Base-by-base conservation (phyloP, 2,888 invertebrate genomes). In the Lochmaea crataegi region DNA sequence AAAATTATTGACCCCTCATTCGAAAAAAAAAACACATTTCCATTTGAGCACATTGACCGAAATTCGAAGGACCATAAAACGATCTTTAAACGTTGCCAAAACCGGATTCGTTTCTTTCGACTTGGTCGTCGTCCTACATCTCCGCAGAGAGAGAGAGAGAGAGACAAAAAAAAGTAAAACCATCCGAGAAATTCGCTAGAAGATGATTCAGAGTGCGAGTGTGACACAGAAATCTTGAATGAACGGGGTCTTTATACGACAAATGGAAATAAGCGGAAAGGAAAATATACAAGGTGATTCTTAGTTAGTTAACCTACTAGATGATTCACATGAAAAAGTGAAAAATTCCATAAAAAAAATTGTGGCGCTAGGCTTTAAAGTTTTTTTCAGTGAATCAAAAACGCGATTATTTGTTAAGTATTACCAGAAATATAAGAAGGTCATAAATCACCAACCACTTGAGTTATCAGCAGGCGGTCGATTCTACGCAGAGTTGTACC, bases 171-270 rank as follows among this genome's bases (percentile, higher is more conserved):
- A 58, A 58, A 58, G 58, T 58, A 58, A 58, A 58, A 58, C 26
- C 32, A 32, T 53, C 58, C 6, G 32, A 58, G 58, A 58, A 58
- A 58, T 58, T 58, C 58, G 32, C 58, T 58, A 12, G 14, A 32
- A 32, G 26, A 32, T 58, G 58, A 58, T 58, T 26, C 26, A 26
- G 26, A 26, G 32, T 32, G 26, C 22, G 32, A 26, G 58, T 32
- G 58, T 58, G 58, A 58, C 58, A 58, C 14, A 58, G 26, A 58
- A 58, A 58, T 32, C 58, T 58, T 32, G 58, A 18, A 53, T 53
- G 53, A 53, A 53, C 16, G 18, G 10, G 18, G 53, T 53, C 53
- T 53, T 53, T 53, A 53, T 53, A 4, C 14, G 53, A 53, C 53
- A 18, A 6, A 18, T 53, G 10, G 9, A 53, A 14, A 53, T 18